These are phyloP conservation scores for Aphelinus atriplicis DNA, from an alignment of 1,140 invertebrate species.

Conservation along the genomic window DNA sequence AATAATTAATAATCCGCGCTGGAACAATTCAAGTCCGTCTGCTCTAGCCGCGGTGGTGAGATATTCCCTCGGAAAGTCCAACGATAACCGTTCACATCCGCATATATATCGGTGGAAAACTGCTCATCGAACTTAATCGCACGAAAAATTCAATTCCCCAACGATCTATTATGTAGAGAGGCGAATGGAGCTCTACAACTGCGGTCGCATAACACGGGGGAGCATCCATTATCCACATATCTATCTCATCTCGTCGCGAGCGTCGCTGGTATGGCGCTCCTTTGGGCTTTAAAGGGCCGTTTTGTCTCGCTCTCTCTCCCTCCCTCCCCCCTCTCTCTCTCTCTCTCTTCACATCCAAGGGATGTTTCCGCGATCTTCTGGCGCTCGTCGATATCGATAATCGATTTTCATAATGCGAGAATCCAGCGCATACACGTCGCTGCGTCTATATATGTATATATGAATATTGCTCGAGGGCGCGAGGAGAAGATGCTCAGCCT, in stretches of 20 bases:
- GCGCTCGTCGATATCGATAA: constrained; percentile 34
- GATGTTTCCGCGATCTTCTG: no score
- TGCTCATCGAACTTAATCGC: no score
- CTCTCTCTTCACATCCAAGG: no score
- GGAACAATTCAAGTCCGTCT: no score
- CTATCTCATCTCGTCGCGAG: not conserved
- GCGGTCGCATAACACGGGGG: not conserved
- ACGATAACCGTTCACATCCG: no score
- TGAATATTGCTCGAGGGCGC: not conserved
- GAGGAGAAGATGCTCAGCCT: not conserved
- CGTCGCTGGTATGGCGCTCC: no score
- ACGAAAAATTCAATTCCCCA: no score
- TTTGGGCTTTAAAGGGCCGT: not conserved
- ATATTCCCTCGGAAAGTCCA: no score
- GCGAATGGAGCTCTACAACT: not conserved
- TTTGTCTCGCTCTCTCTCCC: not conserved
- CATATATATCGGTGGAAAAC: no score
- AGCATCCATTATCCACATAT: constrained; percentile 1
- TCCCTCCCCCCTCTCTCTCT: not conserved
- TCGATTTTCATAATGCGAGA: constrained; percentile 47
- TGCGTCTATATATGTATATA: not conserved
- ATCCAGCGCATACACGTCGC: not conserved
- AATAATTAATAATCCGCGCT: no score
- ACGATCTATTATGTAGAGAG: no score
- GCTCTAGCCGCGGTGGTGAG: no score